Percentiles rank a stretch among this genome's conserved stretches.
Conservation (phyloP, 2,113 vertebrate species). For the Tautogolabrus adspersus region DNA sequence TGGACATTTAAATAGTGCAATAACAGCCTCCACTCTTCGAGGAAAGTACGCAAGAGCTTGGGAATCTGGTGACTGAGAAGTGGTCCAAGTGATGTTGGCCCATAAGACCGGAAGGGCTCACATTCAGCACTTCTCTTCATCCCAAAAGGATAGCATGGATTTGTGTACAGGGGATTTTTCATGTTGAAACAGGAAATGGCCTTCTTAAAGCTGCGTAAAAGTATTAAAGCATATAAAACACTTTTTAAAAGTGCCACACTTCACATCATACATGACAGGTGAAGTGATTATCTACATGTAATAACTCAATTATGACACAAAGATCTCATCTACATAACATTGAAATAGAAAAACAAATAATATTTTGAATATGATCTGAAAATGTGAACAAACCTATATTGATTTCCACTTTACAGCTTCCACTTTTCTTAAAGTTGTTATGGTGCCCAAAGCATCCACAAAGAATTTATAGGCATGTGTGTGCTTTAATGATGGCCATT, state of each 20-base stretch:
- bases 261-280: too few species aligned
- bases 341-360: too few species aligned
- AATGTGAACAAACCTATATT: too few species aligned
- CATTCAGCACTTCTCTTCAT: not conserved
- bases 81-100: too few species aligned
- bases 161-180: not conserved
- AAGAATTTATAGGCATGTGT: too few species aligned
- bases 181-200: slow-evolving; percentile 3
- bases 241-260: not conserved
- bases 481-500: too few species aligned
- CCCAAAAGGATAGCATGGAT: not conserved
- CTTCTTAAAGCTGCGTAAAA: not conserved
- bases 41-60: not conserved
- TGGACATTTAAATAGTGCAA: not conserved
- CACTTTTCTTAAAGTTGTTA: too few species aligned
- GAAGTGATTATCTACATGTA: not conserved
- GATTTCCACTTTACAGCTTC: too few species aligned
- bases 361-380: too few species aligned
- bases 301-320: too few species aligned
- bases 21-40: not conserved
- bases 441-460: too few species aligned
- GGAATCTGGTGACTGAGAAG: not conserved
- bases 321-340: too few species aligned
- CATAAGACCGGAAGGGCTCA: not conserved
- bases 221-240: not conserved